These are phyloP conservation scores for Mastacembelus armatus DNA, from an alignment of 2,797 vertebrate genomes.

Conservation along the genomic window DNA sequence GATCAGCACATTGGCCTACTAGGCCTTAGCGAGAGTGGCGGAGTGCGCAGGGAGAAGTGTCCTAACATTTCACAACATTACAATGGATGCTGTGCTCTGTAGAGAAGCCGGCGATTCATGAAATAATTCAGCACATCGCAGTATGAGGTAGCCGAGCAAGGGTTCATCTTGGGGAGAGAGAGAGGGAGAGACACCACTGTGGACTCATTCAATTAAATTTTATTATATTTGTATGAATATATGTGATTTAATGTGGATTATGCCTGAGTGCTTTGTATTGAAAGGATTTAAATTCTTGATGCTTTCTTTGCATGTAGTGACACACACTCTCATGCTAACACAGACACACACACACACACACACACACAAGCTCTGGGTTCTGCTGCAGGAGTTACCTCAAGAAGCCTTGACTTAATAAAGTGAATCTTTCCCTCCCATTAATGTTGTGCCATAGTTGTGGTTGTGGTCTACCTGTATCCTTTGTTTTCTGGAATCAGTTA, in stretches of 20 bases:
- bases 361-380: background rate
- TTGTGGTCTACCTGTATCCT: no score
- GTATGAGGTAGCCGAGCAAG: constrained; percentile 46
- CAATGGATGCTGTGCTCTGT: constrained; percentile 38
- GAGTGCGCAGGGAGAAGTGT: constrained; percentile 43
- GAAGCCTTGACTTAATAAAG: constrained; percentile 21
- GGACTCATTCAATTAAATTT: constrained; percentile 63
- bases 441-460: no score
- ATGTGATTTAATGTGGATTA: constrained; percentile 67
- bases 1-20: constrained; percentile 39
- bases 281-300: constrained; percentile 55
- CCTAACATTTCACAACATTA: constrained; percentile 65
- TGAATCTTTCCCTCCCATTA: background rate
- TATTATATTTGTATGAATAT: constrained; percentile 64
- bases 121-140: constrained; percentile 63
- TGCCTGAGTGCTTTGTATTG: constrained; percentile 42
- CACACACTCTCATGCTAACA: background rate
- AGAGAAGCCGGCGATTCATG: constrained; percentile 48
- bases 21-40: constrained; percentile 29
- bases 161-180: constrained; percentile 27
- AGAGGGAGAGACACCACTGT: constrained; percentile 19
- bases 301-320: constrained; percentile 13
- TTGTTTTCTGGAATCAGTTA: constrained; percentile 24
- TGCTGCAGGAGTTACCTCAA: constrained; percentile 33
- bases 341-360: constrained; percentile 16